A percentile compares a stretch with the other conserved stretches of the same genome.
Evolutionary conservation across 2,113 vertebrate genomes (phyloP).

Genomic region (Cheirogaleus medius): DNA sequence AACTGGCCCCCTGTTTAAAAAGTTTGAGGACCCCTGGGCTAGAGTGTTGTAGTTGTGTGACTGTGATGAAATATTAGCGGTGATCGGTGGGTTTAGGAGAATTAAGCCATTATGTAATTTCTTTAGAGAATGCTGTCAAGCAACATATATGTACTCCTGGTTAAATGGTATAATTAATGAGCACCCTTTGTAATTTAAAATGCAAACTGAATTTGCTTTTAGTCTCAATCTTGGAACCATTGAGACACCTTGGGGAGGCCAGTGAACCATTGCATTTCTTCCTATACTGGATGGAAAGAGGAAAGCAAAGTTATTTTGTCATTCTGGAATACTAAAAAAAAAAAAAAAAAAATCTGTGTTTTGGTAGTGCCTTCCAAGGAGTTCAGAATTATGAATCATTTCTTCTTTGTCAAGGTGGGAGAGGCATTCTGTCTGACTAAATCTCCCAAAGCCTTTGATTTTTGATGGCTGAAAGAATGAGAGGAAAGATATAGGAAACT

Average conservation of each 20-base stretch:
- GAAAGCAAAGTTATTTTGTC: not conserved
- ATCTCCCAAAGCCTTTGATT: not conserved
- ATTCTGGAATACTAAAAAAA: not conserved
- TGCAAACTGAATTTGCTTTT: not conserved
- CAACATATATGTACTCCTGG: not conserved
- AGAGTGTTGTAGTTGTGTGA: not conserved
- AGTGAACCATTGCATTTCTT: not conserved
- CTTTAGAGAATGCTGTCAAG: not conserved
- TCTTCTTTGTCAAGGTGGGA: not conserved
- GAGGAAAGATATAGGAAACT: constrained; percentile 25
- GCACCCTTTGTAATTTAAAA: not conserved
- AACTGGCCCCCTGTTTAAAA: too few species aligned
- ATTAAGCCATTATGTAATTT: not conserved
- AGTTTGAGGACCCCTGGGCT: too few species aligned
- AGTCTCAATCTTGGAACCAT: not conserved
- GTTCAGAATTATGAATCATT: not conserved
- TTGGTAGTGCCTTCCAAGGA: not conserved
- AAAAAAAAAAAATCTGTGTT: not conserved
- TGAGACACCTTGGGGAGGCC: not conserved
- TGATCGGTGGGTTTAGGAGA: not conserved
- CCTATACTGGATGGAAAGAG: not conserved
- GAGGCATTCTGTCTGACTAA: not conserved
- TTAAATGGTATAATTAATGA: not conserved
- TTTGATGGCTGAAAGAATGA: not conserved
- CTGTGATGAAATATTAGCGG: not conserved